Evolutionary conservation across 1,140 invertebrate genomes (phyloP), one percentile per base, ranked within the genome.

Genomic region (Drosophila rufa): DNA sequence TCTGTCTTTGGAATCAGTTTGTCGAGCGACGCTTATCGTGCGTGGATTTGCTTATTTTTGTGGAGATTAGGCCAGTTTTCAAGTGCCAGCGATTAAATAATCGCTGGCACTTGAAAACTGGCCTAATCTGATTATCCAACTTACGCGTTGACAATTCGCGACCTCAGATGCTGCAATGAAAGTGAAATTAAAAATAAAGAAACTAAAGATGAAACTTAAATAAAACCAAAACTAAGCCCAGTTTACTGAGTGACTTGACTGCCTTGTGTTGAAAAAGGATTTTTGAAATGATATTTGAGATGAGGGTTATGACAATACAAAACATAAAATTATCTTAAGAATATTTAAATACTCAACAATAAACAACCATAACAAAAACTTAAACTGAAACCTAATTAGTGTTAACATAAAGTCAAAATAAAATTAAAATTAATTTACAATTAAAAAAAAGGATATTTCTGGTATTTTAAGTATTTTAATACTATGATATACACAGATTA

Each of bases 1-100:
- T 42, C 69, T 43, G 64, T 15, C 51, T 36, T n/a, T 47, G 42
- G 45, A 53, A 47, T 86, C 66, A 86, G 82, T 86, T 57, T 30
- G 82, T 27, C 42, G 73, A 25, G 53, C 40, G 36, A 33, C 27
- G 43, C 59, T 47, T 62, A 79, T 77, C 75, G 73, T 48, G 30
- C 59, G 55, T 30, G 53, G 78, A 80, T 74, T 77, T 73, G 36
- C 4, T 53, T 38, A 55, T 33, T 36, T 40, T 40, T 56, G 36
- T 15, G 5, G 62, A 68, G 12, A 38, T 64, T 30, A 75, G 42
- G 22, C n/a, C 43, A 33, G 43, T 27, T 27, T 22, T 8, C 22
- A 75, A 75, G 73, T 75, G 47, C 43, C n/a, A 22, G 14, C 17
- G 2, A 19, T 58, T 77, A 38, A 68, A 68, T 50, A 68, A 62